A percentile compares a stretch with the other conserved stretches of the same genome.
These are phyloP conservation scores for Nephrotoma guestfalica DNA, from an alignment of 2,888 invertebrate species.

Conservation along the genomic window DNA sequence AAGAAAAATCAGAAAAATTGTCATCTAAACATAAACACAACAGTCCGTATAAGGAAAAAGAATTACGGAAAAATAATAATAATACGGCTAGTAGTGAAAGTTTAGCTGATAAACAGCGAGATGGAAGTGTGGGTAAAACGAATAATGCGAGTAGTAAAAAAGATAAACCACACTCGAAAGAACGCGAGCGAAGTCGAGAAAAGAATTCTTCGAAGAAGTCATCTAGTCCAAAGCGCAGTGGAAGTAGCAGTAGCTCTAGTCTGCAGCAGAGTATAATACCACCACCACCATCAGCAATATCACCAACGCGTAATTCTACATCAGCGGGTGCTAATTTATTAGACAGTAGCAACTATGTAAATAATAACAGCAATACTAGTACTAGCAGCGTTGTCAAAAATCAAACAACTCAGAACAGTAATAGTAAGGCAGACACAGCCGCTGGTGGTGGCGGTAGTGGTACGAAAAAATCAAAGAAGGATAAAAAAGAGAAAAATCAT, in stretches of 20 bases:
- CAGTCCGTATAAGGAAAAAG: conserved; percentile 40
- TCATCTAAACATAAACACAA: conserved; percentile 30
- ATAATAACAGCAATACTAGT: conserved; percentile 14
- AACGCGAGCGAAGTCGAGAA: conserved; percentile 34
- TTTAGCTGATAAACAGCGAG: conserved; percentile 28
- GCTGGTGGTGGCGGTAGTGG: background rate
- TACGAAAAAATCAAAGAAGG: conserved; percentile 34
- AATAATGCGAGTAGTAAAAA: conserved; percentile 23
- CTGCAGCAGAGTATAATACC: background rate
- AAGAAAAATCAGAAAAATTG: conserved; percentile 3
- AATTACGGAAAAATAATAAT: conserved; percentile 15
- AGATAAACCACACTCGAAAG: conserved; percentile 39
- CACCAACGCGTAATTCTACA: conserved; percentile 7
- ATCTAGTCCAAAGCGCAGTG: background rate
- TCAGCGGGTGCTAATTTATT: conserved; percentile 10
- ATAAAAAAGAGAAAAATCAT: conserved; percentile 46
- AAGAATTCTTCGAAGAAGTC: background rate
- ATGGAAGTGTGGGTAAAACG: conserved; percentile 32
- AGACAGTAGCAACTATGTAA: conserved; percentile 7
- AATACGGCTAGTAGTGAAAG: conserved; percentile 26
- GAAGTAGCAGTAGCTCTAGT: background rate
- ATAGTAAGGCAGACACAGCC: background rate
- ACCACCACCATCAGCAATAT: background rate
- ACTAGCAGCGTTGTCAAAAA: conserved; percentile 8
- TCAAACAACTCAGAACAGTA: conserved; percentile 17